Conservation (phyloP, 2,797 vertebrate species). For the Fratercula arctica region DNA sequence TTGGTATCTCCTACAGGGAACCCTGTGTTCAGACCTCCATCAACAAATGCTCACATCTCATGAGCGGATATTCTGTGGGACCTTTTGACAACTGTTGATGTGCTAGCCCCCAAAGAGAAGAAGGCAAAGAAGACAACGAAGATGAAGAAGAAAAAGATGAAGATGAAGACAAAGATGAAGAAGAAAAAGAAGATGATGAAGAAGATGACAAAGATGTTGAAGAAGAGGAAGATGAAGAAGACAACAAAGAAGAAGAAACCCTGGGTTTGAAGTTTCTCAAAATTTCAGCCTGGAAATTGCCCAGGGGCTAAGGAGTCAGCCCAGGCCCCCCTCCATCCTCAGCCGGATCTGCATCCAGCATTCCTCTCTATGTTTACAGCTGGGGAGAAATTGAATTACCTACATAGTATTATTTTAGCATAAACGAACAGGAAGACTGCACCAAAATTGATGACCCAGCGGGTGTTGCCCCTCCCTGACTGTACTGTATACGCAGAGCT, state of each 20-base stretch:
- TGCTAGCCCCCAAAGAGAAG: neutral
- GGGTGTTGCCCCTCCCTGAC: slow-evolving; percentile 68
- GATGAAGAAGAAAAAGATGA: neutral
- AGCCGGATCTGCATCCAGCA: slow-evolving; percentile 14
- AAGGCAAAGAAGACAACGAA: fast-evolving
- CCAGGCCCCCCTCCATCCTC: slow-evolving; percentile 18
- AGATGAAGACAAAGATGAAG: no score
- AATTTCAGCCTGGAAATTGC: slow-evolving; percentile 62
- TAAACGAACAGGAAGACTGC: slow-evolving; percentile 78
- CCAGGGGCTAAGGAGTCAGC: slow-evolving; percentile 41
- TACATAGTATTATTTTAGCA: slow-evolving; percentile 73
- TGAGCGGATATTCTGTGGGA: neutral
- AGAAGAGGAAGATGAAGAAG: fast-evolving
- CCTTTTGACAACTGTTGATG: slow-evolving; percentile 20
- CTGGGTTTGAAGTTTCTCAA: slow-evolving; percentile 48
- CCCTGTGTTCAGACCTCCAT: neutral
- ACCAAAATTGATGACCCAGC: slow-evolving; percentile 88
- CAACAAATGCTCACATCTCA: neutral
- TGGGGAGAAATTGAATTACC: slow-evolving; percentile 74
- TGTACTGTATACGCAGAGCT: slow-evolving; percentile 73
- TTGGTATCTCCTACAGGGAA: neutral
- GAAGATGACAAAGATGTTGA: fast-evolving
- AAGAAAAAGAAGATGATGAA: fast-evolving
- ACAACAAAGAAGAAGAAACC: neutral
- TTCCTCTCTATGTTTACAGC: slow-evolving; percentile 74